These are phyloP conservation scores for Hymenopus coronatus DNA, from an alignment of 2,888 invertebrate species.

Conservation along the genomic window DNA sequence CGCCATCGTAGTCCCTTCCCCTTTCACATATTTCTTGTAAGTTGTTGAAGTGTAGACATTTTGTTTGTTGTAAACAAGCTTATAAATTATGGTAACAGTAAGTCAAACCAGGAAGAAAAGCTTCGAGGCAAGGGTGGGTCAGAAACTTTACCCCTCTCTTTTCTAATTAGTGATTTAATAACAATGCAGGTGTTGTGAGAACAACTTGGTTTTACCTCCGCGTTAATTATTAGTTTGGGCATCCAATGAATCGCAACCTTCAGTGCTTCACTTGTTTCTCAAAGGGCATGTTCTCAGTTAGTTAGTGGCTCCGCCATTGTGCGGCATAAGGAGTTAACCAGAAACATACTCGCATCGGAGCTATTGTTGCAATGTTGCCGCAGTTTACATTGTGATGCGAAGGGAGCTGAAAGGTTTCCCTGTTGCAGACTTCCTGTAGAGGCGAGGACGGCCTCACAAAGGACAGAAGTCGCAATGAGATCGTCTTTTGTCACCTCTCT, in stretches of 20 bases:
- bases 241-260: neutral
- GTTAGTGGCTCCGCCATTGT: neutral
- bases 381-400: neutral
- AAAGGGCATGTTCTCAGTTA: neutral
- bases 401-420: conserved; percentile 5
- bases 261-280: neutral
- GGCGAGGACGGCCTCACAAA: neutral
- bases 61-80: too few relatives aligned
- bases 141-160: neutral
- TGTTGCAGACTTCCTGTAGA: conserved; percentile 5
- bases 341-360: neutral
- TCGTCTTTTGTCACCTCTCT: neutral
- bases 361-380: neutral
- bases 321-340: neutral
- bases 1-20: too few relatives aligned
- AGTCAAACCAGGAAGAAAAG: neutral
- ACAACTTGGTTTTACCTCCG: neutral
- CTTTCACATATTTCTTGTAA: too few relatives aligned
- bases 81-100: too few relatives aligned
- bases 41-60: too few relatives aligned
- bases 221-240: neutral
- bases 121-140: neutral
- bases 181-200: neutral
- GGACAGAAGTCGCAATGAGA: neutral
- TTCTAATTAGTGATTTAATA: neutral